Evolutionary conservation across 2,797 vertebrate species (phyloP), one percentile per base, ranked within the genome.

Genomic region (Phoxinus dragarum): DNA sequence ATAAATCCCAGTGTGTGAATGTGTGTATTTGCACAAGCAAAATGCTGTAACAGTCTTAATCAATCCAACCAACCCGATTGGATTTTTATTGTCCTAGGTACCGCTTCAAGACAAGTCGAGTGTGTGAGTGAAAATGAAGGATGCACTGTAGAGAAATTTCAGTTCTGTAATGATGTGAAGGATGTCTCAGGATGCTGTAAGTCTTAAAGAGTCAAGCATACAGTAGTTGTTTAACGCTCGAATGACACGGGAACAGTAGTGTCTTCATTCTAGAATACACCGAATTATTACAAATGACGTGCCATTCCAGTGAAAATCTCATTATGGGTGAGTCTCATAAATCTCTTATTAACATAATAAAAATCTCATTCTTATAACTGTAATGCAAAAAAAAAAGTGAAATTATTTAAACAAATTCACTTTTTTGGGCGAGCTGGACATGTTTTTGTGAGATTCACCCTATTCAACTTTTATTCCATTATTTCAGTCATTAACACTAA

Each of bases 21-120:
- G 73, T 87, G 72, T 87, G 73, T 79, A 67, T 73, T 68, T 84
- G 82, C 87, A 74, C 86, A 82, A 76, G 31, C 87, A 84, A 90
- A 67, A 85, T 47, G 76, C 80, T 88, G 31, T 89, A 79, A 73
- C 31, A 68, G 79, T 90, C 81, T 82, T 86, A 85, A 82, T 49
- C 47, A 49, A 49, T 49, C 40, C 54, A 38, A 72, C 73, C 40
- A 68, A 82, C 73, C 21, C 47, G 27, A 38, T 61, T 21, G 9
- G 19, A 23, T 61, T 71, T 69, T 69, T 31, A 61, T 64, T n/a
- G 19, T 27, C 36, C 40, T 75, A 10, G 67, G 81, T n/a, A 68
- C 61, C 38, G 21, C 74, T 74, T 64, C 31, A 82, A 81, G 80
- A 61, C 61, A 56, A 54, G 73, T 31, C 44, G 5, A 34, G 74